Base-by-base conservation (phyloP, 2,888 invertebrate genomes). In the Agrochola lychnidis region DNA sequence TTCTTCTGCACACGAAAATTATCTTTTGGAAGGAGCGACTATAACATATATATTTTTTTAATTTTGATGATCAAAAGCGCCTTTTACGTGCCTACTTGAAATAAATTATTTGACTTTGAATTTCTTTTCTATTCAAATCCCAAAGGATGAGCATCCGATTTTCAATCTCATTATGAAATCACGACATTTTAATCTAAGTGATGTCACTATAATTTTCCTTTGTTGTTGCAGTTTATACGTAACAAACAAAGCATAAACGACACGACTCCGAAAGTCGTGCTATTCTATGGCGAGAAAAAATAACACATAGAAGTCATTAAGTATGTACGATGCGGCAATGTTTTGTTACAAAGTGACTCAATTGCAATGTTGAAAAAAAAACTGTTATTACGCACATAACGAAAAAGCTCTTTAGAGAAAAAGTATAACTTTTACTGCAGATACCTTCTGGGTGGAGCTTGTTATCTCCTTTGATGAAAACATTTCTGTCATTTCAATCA, bases 231-330 rank as follows among this genome's bases (percentile, higher is more conserved):
- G 9, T 22, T 40, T 45, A 48, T 16, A 48, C 4, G 40, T 51
- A 48, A 51, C n/a, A 45, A 45, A 51, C 16, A n/a, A 59, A 40
- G 63, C 9, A 56, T 53, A 14, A 40, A 5, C 40, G 67, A 68
- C 72, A 71, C 71, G 72, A 71, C 40, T 67, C 30, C 12, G 10
- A 78, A 62, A 67, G 62, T 71, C 72, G 78, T 78, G 78, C 53
- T n/a, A 4, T 22, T 25, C 16, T 42, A 12, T 19, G 14, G 9
- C 22, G 53, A n/a, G n/a, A 67, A 67, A 62, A 42, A 61, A 59
- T 6, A 25, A 51, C 40, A 30, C 12, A 63, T 73, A n/a, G 12
- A 40, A 63, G 10, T 45, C 30, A 42, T 62, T 10, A 40, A 25
- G 59, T 16, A 74, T 59, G 51, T 36, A 30, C n/a, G 25, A 25